These are phyloP conservation scores for Tribolium castaneum DNA, from an alignment of 1,140 invertebrate species.

Conservation along the genomic window DNA sequence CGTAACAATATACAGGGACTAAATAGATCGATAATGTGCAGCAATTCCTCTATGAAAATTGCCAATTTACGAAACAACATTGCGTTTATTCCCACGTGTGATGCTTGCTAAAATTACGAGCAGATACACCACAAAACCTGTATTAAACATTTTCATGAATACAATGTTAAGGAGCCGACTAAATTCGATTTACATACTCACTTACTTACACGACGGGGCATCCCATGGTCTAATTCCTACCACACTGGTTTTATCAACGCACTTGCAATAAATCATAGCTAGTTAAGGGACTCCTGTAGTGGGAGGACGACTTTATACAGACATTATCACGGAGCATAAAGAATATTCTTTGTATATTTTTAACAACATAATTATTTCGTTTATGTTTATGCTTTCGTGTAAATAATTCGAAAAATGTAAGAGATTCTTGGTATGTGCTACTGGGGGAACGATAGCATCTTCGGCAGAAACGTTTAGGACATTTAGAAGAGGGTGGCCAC, in stretches of 20 bases:
- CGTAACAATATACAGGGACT: constrained; percentile 17
- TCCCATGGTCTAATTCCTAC: not conserved
- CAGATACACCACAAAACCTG: not conserved
- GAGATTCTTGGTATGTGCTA: not conserved
- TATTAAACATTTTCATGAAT: too few species aligned
- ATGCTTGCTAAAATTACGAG: not conserved
- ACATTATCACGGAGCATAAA: not conserved
- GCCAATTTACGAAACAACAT: constrained; percentile 2
- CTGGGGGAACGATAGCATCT: not conserved
- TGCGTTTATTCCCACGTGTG: not conserved
- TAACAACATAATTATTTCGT: not conserved
- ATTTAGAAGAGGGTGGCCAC: constrained; percentile 11
- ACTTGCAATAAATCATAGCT: not conserved
- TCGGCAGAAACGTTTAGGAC: constrained; percentile 13
- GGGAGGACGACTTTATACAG: constrained; percentile 5
- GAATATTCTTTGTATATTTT: not conserved
- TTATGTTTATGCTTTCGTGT: not conserved
- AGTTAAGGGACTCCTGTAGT: constrained; percentile 2
- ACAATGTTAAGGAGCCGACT: not conserved
- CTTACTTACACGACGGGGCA: not conserved
- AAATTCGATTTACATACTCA: not conserved
- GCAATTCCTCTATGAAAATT: constrained; percentile 18
- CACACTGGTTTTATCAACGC: not conserved
- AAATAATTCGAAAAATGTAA: not conserved
- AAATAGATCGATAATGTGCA: not conserved